These are phyloP conservation scores for Lepidotrigona ventralis DNA, from an alignment of 1,140 invertebrate species.

Conservation along the genomic window DNA sequence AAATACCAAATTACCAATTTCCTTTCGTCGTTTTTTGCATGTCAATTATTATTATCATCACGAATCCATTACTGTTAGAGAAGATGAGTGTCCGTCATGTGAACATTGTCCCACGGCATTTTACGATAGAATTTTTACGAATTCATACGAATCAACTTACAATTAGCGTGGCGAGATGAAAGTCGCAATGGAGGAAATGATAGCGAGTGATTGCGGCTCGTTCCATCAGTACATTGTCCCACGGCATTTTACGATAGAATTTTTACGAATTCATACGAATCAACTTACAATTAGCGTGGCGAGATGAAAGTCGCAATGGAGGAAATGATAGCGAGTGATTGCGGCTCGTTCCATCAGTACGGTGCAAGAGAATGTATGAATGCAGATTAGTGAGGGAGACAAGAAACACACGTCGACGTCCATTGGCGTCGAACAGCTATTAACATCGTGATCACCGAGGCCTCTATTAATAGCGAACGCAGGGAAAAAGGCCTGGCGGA, in stretches of 20 bases:
- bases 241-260: neutral
- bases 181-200: neutral
- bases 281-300: neutral
- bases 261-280: slow-evolving; percentile 8
- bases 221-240: too few relatives aligned
- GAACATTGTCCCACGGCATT: neutral
- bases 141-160: neutral
- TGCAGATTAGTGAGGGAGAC: slow-evolving; percentile 13
- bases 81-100: too few relatives aligned
- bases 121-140: neutral
- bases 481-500: slow-evolving; percentile 8
- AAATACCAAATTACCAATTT: neutral
- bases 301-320: neutral
- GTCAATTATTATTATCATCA: too few relatives aligned
- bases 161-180: neutral
- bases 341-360: too few relatives aligned
- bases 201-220: neutral
- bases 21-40: neutral
- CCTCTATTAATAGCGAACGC: slow-evolving; percentile 33
- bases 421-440: slow-evolving; percentile 12
- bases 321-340: neutral
- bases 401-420: slow-evolving; percentile 2
- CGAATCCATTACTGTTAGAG: too few relatives aligned
- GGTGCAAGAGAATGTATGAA: neutral
- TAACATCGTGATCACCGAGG: slow-evolving; percentile 6